Conservation (phyloP, 2,113 vertebrate species). For the Marcusenius ussheri region DNA sequence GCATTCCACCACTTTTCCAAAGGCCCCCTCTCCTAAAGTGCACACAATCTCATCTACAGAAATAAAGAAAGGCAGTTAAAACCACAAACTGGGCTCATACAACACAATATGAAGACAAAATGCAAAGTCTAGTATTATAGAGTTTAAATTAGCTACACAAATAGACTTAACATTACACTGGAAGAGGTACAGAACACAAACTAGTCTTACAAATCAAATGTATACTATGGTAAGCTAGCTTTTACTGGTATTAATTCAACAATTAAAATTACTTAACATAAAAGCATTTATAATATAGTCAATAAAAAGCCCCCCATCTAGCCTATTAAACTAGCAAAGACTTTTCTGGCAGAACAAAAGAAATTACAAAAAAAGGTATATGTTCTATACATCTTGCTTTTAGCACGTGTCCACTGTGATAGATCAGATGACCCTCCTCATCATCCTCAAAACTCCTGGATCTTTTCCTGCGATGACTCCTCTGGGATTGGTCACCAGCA, state of each 20-base stretch:
- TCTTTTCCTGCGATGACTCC: constrained; percentile 86
- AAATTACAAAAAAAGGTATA: constrained; percentile 73
- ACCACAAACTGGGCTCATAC: constrained; percentile 16
- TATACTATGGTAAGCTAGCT: neutral
- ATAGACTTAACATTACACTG: constrained; percentile 17
- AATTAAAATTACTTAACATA: neutral
- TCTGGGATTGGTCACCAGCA: constrained; percentile 78
- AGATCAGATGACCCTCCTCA: constrained; percentile 98
- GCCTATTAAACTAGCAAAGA: constrained; percentile 29
- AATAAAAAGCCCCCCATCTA: constrained; percentile 19
- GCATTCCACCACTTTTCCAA: constrained; percentile 96
- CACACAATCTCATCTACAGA: constrained; percentile 94
- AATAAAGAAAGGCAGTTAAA: constrained; percentile 59
- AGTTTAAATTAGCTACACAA: neutral
- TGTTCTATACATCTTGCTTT: constrained; percentile 93
- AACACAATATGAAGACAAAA: neutral
- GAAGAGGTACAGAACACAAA: neutral
- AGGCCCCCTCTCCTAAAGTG: constrained; percentile 94
- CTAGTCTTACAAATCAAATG: neutral
- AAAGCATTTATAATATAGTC: constrained; percentile 60
- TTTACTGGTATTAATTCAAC: neutral
- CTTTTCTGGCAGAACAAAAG: constrained; percentile 64
- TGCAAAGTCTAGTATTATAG: constrained; percentile 17
- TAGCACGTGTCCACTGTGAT: constrained; percentile 95
- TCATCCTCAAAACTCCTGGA: constrained; percentile 93